Evolutionary conservation across 2,888 invertebrate genomes (phyloP).

Genomic region (Hypolimnas misippus): DNA sequence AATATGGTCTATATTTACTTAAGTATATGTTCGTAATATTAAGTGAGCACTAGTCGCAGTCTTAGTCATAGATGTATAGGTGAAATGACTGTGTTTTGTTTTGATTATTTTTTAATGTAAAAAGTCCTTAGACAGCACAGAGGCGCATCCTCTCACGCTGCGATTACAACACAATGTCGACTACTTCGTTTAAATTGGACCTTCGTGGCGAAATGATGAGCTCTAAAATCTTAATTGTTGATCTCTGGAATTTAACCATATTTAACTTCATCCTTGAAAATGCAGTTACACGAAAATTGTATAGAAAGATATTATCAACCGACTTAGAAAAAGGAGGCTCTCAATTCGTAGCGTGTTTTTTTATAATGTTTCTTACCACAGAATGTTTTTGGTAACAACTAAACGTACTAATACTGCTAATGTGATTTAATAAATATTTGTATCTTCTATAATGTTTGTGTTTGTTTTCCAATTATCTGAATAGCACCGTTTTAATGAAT

Average conservation of each 20-base stretch:
- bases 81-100: neutral
- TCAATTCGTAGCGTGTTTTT: too few species aligned
- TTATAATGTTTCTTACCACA: too few species aligned
- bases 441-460: too few species aligned
- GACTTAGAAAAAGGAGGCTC: too few species aligned
- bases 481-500: too few species aligned
- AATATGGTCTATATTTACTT: too few species aligned
- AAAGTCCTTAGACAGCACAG: conserved; percentile 14
- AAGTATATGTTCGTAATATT: too few species aligned
- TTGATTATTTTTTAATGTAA: neutral
- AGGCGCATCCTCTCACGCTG: conserved; percentile 49
- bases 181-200: conserved; percentile 24
- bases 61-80: neutral
- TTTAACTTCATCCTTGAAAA: conserved; percentile 18
- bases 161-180: conserved; percentile 46
- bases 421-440: too few species aligned
- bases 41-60: neutral
- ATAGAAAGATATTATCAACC: too few species aligned
- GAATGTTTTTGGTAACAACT: too few species aligned
- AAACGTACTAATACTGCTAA: too few species aligned
- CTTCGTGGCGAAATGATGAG: conserved; percentile 32
- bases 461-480: too few species aligned
- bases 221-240: conserved; percentile 28
- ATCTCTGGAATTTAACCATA: conserved; percentile 26
- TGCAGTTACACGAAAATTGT: neutral